Conservation (phyloP, 2,797 vertebrate genomes). For the Cygnus olor region DNA sequence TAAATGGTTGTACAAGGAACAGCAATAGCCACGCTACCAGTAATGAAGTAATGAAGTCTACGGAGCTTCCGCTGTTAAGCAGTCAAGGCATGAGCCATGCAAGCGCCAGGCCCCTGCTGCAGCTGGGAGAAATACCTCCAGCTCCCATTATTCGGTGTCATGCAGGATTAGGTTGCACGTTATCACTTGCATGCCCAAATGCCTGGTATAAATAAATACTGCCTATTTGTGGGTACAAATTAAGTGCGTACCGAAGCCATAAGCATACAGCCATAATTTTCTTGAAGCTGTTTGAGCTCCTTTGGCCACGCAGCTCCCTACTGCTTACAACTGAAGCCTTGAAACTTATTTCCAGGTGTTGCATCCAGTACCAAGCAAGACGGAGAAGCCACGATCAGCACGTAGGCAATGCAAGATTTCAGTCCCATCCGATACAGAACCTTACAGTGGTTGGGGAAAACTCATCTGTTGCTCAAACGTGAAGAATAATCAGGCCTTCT, state of each 20-base stretch:
- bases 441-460: background rate
- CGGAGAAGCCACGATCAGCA: rapidly evolving
- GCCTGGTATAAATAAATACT: background rate
- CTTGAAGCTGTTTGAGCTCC: background rate
- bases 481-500: background rate
- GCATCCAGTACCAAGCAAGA: background rate
- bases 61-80: background rate
- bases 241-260: background rate
- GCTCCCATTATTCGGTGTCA: rapidly evolving
- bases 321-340: background rate
- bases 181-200: background rate
- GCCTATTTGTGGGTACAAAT: background rate
- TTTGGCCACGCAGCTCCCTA: rapidly evolving
- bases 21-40: background rate
- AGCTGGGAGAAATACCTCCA: background rate
- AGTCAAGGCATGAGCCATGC: background rate
- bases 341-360: background rate
- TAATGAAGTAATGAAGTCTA: rapidly evolving
- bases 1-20: background rate
- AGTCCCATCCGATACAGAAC: background rate
- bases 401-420: rapidly evolving
- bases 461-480: background rate
- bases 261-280: rapidly evolving
- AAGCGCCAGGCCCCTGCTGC: background rate
- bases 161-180: background rate